These are phyloP conservation scores for Procapra przewalskii DNA, from an alignment of 2,113 vertebrate species.

Conservation along the genomic window DNA sequence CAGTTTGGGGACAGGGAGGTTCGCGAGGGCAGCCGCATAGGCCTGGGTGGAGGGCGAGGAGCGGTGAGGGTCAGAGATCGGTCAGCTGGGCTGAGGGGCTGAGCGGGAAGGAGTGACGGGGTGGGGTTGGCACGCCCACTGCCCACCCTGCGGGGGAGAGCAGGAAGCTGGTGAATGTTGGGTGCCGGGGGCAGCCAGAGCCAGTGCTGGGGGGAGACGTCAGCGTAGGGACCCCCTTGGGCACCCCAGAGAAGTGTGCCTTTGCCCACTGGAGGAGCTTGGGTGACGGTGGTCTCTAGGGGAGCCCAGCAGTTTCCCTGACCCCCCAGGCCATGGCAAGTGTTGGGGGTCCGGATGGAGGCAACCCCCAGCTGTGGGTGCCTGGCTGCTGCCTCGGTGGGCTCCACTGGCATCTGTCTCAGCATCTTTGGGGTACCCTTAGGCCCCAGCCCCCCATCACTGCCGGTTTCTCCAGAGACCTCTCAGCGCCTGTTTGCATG, in stretches of 20 bases:
- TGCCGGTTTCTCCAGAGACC: background rate
- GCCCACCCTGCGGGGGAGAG: background rate
- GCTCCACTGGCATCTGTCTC: rapidly evolving
- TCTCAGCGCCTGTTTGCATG: rapidly evolving
- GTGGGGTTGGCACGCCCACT: background rate
- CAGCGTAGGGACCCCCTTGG: rapidly evolving
- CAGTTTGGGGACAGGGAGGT: background rate
- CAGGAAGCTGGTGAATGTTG: background rate
- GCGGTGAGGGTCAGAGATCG: background rate
- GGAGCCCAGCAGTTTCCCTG: rapidly evolving
- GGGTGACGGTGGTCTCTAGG: background rate
- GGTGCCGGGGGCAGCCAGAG: no score
- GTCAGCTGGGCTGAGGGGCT: background rate
- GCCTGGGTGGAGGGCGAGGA: rapidly evolving
- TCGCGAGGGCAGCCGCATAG: background rate
- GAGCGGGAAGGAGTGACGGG: rapidly evolving
- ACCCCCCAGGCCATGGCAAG: background rate
- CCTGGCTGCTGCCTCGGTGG: rapidly evolving
- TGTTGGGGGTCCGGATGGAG: rapidly evolving
- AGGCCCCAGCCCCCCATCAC: rapidly evolving
- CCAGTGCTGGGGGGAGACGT: background rate
- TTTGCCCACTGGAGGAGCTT: background rate
- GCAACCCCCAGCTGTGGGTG: background rate
- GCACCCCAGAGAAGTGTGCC: background rate
- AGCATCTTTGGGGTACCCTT: background rate